These are phyloP conservation scores for Apis mellifera DNA, from an alignment of 1,140 invertebrate genomes.

Conservation along the genomic window Amel_HAv3.1 CM009936.2:15375001-15375500, in stretches of 20 bases:
- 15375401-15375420: not conserved
- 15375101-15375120: not conserved
- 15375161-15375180: too few species aligned
- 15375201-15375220: not conserved
- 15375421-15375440: not conserved
- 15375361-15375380: not conserved
- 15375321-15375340: too few species aligned
- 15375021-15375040: too few species aligned
- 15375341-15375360: not conserved
- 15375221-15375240: not conserved
- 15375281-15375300: too few species aligned
- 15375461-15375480: slow-evolving; percentile 76
- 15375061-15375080: too few species aligned
- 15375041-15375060: too few species aligned
- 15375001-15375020: too few species aligned
- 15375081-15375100: too few species aligned
- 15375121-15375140: not conserved
- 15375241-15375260: not conserved
- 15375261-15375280: not conserved
- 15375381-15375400: not conserved
- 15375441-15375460: slow-evolving; percentile 75
- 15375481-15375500: slow-evolving; percentile 72
- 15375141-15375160: too few species aligned
- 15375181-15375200: not conserved
- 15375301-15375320: too few species aligned